phyloP scores from a whole-genome alignment of 2,113 vertebrate genomes.

The Cygnus atratus region DNA sequence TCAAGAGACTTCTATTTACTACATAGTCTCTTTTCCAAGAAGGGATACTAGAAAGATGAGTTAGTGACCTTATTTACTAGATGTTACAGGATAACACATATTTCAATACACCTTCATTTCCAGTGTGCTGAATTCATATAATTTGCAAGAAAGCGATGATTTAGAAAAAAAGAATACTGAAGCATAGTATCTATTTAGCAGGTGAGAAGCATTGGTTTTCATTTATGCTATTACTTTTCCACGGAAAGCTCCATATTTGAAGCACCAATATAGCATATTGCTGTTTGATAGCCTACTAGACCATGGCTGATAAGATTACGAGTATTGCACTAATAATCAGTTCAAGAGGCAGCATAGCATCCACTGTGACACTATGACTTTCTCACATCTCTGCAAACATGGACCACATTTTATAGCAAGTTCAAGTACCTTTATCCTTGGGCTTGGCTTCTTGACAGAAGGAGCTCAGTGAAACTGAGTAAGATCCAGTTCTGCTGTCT shows the following conservation, averaged over 20 bases:
- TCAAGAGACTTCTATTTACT: neutral
- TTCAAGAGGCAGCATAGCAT: neutral
- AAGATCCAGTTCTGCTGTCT: neutral
- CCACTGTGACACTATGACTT: neutral
- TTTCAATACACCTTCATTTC: neutral
- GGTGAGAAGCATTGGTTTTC: neutral
- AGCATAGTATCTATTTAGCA: neutral
- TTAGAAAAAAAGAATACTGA: neutral
- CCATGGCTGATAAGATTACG: neutral
- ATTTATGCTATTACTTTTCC: neutral
- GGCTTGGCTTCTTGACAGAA: slow-evolving; percentile 2
- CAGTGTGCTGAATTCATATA: neutral
- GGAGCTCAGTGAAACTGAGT: neutral
- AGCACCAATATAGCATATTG: neutral
- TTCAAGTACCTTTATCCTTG: neutral
- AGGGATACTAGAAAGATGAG: neutral
- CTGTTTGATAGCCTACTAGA: neutral
- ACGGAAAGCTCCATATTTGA: neutral
- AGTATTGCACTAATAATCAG: neutral
- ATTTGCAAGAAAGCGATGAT: neutral
- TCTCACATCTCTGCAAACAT: neutral
- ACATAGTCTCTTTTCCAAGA: neutral
- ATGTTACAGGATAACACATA: neutral
- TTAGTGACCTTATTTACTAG: neutral
- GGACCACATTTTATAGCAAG: neutral